These are phyloP conservation scores for Miniopterus natalensis DNA, from an alignment of 2,113 vertebrate species.

Conservation along the genomic window DNA sequence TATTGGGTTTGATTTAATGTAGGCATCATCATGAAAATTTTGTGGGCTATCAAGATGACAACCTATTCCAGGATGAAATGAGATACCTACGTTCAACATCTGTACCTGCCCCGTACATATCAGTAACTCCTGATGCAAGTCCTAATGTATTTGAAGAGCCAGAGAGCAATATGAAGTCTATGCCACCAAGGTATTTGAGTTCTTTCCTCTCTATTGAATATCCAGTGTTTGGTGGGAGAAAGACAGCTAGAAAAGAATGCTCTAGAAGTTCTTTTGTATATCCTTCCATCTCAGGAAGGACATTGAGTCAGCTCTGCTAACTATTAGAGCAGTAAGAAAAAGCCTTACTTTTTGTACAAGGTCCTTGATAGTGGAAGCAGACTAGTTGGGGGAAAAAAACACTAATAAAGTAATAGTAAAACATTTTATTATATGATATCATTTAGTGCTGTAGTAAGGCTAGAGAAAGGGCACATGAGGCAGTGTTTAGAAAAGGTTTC, in stretches of 20 bases:
- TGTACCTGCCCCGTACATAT: constrained; percentile 98
- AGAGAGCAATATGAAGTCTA: constrained; percentile 99
- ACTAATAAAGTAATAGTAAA: constrained; percentile 6
- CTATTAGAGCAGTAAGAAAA: constrained; percentile 8
- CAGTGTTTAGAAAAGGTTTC: not conserved
- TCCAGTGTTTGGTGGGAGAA: constrained; percentile 58
- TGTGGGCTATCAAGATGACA: constrained; percentile 96
- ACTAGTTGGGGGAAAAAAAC: not conserved
- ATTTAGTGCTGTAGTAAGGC: not conserved
- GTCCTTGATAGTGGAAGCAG: not conserved
- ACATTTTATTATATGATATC: not conserved
- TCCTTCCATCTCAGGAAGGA: constrained; percentile 9
- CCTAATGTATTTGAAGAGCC: constrained; percentile 99
- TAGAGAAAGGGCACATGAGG: not conserved
- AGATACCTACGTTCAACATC: constrained; percentile 98
- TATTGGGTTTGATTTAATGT: constrained; percentile 73
- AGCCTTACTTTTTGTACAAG: not conserved
- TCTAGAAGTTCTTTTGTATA: not conserved
- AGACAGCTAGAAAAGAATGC: constrained; percentile 24
- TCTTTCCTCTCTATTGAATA: constrained; percentile 53
- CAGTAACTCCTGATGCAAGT: constrained; percentile 98
- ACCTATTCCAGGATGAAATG: constrained; percentile 99
- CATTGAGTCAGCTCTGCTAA: not conserved
- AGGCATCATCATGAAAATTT: constrained; percentile 99
- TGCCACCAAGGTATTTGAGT: constrained; percentile 96